A percentile compares a stretch with the other conserved stretches of the same genome.
Conservation (phyloP, 2,113 vertebrate species). For the Sinosuthora webbiana region DNA sequence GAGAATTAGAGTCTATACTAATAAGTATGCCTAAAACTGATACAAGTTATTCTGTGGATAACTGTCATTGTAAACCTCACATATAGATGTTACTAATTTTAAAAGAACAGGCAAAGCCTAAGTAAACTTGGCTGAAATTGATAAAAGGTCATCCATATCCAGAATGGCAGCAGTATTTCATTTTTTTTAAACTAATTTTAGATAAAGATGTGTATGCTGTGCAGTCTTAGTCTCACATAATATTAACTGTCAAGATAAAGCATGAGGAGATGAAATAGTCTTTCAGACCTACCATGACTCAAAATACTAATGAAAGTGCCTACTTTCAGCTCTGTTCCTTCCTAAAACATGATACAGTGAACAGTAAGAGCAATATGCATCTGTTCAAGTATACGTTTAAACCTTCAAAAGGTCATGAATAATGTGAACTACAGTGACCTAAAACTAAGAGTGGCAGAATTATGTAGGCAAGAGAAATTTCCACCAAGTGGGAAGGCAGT, state of each 20-base stretch:
- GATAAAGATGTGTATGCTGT: neutral
- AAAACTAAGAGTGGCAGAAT: neutral
- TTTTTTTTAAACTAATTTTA: slow-evolving; percentile 18
- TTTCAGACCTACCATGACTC: neutral
- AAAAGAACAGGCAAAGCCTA: neutral
- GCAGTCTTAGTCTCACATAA: neutral
- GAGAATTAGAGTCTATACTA: neutral
- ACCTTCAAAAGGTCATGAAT: neutral
- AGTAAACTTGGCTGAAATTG: neutral
- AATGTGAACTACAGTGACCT: neutral
- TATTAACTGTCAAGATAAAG: slow-evolving; percentile 20
- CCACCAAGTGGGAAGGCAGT: neutral
- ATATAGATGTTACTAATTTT: neutral
- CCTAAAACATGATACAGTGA: neutral
- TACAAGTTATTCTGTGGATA: neutral
- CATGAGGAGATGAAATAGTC: neutral
- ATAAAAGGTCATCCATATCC: neutral
- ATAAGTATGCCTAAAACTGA: neutral
- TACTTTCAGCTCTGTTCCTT: neutral
- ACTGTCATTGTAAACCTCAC: neutral
- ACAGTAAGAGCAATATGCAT: neutral
- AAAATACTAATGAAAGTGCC: neutral
- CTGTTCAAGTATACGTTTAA: neutral
- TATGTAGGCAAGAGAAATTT: neutral
- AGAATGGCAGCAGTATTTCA: neutral